phyloP scores from a whole-genome alignment of 2,888 invertebrate species.

The Malachius bipustulatus region DNA sequence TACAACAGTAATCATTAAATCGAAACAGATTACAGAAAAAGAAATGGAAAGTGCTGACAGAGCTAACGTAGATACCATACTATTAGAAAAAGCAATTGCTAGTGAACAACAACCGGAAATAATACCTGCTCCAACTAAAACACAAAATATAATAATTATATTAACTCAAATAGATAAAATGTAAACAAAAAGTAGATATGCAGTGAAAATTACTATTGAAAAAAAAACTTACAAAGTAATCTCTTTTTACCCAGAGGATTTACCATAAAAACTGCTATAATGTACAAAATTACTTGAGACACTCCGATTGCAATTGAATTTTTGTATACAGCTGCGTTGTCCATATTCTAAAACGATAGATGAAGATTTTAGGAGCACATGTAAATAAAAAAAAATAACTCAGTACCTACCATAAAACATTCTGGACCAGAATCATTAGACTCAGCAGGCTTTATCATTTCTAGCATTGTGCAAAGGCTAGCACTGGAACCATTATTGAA shows the following conservation, averaged over 20 bases:
- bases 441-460: conserved; percentile 35
- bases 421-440: conserved; percentile 10
- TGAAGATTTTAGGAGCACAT: too few species aligned
- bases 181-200: conserved; percentile 3
- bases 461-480: conserved; percentile 38
- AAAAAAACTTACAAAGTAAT: conserved; percentile 41
- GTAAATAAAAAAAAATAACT: too few species aligned
- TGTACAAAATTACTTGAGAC: conserved; percentile 50
- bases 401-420: conserved; percentile 17
- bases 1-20: conserved; percentile 48
- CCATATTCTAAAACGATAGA: conserved; percentile 28
- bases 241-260: conserved; percentile 42
- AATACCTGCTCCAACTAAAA: conserved; percentile 24
- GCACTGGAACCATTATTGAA: conserved; percentile 28
- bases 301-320: conserved; percentile 57
- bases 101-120: conserved; percentile 38
- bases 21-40: conserved; percentile 43
- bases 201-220: neutral
- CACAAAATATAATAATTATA: conserved; percentile 6
- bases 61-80: conserved; percentile 40
- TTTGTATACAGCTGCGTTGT: conserved; percentile 43
- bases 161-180: too few species aligned
- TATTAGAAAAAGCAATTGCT: conserved; percentile 46
- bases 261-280: conserved; percentile 45
- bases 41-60: conserved; percentile 45